These are phyloP conservation scores for Climacteris rufus DNA, from an alignment of 2,113 vertebrate species.

Conservation along the genomic window DNA sequence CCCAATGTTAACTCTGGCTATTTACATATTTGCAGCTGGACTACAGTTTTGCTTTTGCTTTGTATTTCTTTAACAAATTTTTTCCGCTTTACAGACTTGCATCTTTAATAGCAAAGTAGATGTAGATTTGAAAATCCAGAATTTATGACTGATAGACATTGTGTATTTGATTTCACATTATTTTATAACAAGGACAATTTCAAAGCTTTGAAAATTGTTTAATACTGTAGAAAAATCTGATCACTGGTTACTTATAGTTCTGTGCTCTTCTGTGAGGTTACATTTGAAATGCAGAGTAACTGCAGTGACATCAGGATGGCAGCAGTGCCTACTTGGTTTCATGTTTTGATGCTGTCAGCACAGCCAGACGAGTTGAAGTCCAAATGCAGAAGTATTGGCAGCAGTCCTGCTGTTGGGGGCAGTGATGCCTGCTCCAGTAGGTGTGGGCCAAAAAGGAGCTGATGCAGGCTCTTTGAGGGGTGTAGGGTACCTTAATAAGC, in stretches of 20 bases:
- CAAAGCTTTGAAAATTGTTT: background rate
- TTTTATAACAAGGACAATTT: background rate
- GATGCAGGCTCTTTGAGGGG: background rate
- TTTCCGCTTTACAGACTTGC: background rate
- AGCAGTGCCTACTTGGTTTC: background rate
- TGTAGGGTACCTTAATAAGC: background rate
- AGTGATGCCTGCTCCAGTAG: background rate
- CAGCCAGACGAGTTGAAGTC: background rate
- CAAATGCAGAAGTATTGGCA: background rate
- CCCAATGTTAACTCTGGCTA: background rate
- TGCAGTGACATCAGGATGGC: background rate
- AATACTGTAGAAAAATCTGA: background rate
- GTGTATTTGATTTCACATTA: background rate
- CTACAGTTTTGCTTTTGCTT: background rate
- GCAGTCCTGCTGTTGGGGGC: background rate
- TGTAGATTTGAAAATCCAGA: background rate
- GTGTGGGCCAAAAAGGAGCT: background rate
- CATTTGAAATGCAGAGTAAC: background rate
- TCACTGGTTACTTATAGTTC: background rate
- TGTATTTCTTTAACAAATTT: background rate
- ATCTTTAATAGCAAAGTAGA: background rate
- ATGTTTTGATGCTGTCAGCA: background rate
- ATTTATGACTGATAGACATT: background rate
- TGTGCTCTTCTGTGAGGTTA: background rate
- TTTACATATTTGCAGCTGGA: background rate